Evolutionary conservation across 2,888 invertebrate species (phyloP).

Genomic region (Nudaria mundana): DNA sequence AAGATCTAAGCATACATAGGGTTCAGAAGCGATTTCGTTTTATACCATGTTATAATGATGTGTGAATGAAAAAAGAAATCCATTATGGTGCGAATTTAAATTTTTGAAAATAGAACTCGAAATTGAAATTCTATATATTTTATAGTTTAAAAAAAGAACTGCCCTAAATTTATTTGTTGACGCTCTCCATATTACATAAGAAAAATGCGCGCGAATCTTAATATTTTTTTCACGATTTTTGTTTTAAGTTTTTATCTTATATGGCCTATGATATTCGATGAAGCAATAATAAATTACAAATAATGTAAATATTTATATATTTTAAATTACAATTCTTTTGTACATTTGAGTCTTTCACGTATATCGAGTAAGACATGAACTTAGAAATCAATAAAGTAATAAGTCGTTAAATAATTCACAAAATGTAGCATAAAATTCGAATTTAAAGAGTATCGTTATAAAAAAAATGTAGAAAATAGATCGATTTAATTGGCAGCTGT

Average conservation of each 20-base stretch:
- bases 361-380: conserved; percentile 20
- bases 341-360: conserved; percentile 26
- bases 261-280: conserved; percentile 47
- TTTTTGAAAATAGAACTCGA: too few relatives aligned
- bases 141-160: not conserved
- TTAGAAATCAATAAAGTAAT: conserved; percentile 18
- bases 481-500: conserved; percentile 26
- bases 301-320: conserved; percentile 47
- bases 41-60: too few relatives aligned
- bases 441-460: conserved; percentile 33
- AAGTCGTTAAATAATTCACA: not conserved
- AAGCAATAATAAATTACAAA: conserved; percentile 38
- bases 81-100: too few relatives aligned
- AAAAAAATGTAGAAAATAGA: conserved; percentile 25
- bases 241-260: conserved; percentile 26
- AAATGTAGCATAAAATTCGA: conserved; percentile 17
- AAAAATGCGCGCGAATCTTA: conserved; percentile 11
- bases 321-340: conserved; percentile 28
- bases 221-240: conserved; percentile 15
- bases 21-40: too few relatives aligned
- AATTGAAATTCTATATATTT: not conserved
- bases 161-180: conserved; percentile 7
- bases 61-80: too few relatives aligned
- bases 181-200: conserved; percentile 4
- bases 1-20: too few relatives aligned